phyloP scores from a whole-genome alignment of 2,888 invertebrate genomes.

The Drosophila vallismaia region DNA sequence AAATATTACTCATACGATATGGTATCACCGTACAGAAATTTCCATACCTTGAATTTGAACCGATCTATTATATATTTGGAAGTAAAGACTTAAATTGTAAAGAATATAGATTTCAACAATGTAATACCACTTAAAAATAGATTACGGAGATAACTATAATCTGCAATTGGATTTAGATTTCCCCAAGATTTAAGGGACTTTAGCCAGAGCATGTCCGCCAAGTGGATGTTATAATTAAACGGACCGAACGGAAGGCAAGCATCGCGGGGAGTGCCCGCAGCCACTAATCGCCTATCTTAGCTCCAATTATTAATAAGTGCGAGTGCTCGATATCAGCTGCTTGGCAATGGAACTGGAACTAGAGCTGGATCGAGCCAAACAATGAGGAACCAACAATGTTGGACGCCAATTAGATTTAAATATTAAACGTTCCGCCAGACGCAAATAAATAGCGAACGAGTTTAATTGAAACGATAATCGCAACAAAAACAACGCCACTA shows the following conservation, averaged over 20 bases:
- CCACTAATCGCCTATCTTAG: slow-evolving; percentile 18
- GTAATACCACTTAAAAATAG: not conserved
- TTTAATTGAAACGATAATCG: slow-evolving; percentile 56
- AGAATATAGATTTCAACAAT: not conserved
- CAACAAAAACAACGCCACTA: slow-evolving; percentile 23
- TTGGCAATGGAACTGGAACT: slow-evolving; percentile 41
- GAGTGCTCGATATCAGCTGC: slow-evolving; percentile 21
- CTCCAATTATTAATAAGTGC: slow-evolving; percentile 51
- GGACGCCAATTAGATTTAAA: slow-evolving; percentile 64
- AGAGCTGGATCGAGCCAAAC: slow-evolving; percentile 31
- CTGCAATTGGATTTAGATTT: not conserved
- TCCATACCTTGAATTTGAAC: not conserved
- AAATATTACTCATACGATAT: not conserved
- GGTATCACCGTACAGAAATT: not conserved
- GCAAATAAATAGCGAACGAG: slow-evolving; percentile 65
- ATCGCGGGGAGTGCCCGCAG: slow-evolving; percentile 20
- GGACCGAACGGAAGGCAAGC: slow-evolving; percentile 23
- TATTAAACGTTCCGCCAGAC: slow-evolving; percentile 40
- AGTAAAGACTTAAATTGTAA: too few relatives aligned
- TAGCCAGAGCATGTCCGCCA: slow-evolving; percentile 18
- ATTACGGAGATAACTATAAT: not conserved
- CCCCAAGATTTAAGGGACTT: slow-evolving; percentile 19
- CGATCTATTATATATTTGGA: not conserved
- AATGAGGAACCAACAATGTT: slow-evolving; percentile 58
- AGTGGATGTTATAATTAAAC: slow-evolving; percentile 9